Evolutionary conservation across 1,140 invertebrate species (phyloP).

Genomic region (Andricus grossulariae): DNA sequence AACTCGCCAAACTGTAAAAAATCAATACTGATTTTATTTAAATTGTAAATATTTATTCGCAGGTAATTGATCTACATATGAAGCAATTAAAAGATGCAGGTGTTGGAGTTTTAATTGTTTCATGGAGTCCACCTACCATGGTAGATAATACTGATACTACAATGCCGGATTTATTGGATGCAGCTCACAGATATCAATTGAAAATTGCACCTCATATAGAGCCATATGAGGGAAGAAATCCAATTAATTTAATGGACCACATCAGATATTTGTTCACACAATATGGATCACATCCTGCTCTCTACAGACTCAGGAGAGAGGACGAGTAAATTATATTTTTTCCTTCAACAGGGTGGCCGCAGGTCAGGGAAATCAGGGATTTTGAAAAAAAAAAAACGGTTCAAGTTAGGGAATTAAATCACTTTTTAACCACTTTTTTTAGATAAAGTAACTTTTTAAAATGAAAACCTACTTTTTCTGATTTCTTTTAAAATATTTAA

Average conservation of each 20-base stretch:
- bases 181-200: constrained; percentile 69
- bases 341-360: background rate
- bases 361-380: no score
- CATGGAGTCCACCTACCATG: constrained; percentile 71
- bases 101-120: constrained; percentile 73
- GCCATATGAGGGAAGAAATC: constrained; percentile 72
- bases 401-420: no score
- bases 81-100: constrained; percentile 71
- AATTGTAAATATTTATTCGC: constrained; percentile 24
- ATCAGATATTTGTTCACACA: constrained; percentile 68
- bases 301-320: constrained; percentile 75
- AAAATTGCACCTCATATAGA: constrained; percentile 75
- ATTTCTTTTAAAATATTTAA: no score
- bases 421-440: no score
- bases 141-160: constrained; percentile 69
- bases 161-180: constrained; percentile 70
- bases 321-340: constrained; percentile 58
- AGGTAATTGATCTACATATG: constrained; percentile 74
- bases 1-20: no score
- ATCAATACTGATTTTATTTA: no score
- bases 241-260: constrained; percentile 71
- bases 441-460: no score
- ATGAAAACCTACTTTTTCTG: no score
- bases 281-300: constrained; percentile 73
- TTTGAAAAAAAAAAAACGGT: no score